These are phyloP conservation scores for Lepisosteus osseus DNA, from an alignment of 2,113 vertebrate species.

Conservation along the genomic window DNA sequence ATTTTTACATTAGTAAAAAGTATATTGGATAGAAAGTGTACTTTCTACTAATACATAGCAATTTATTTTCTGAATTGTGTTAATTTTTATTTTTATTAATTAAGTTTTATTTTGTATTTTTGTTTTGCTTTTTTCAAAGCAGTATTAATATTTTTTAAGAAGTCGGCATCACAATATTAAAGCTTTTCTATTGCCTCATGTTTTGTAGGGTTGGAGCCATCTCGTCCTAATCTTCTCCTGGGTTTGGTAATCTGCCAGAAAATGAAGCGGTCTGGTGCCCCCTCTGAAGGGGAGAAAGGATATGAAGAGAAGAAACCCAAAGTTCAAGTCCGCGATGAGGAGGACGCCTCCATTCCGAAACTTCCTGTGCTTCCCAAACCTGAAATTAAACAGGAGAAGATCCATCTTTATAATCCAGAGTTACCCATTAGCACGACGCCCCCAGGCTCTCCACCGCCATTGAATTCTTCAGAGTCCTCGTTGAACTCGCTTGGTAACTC, in stretches of 20 bases:
- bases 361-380: slow-evolving; percentile 47
- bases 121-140: no score
- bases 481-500: slow-evolving; percentile 44
- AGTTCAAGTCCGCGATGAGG: slow-evolving; percentile 62
- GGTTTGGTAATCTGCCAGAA: slow-evolving; percentile 90
- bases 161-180: no score
- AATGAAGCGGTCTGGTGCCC: slow-evolving; percentile 65
- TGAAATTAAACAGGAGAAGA: slow-evolving; percentile 69
- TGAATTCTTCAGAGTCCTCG: slow-evolving; percentile 56
- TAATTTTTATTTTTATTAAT: no score
- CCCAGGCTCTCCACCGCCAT: slow-evolving; percentile 70
- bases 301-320: slow-evolving; percentile 77
- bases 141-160: no score
- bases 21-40: no score
- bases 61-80: no score
- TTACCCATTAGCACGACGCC: slow-evolving; percentile 55
- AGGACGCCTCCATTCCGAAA: slow-evolving; percentile 61
- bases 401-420: slow-evolving; percentile 65
- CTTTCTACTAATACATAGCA: no score
- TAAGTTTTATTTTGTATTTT: no score
- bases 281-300: slow-evolving; percentile 59
- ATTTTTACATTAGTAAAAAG: no score
- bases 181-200: slow-evolving; percentile 13
- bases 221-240: slow-evolving; percentile 88
- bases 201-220: slow-evolving; percentile 83